phyloP scores from a whole-genome alignment of 2,113 vertebrate genomes.

The Nannospalax galili region DNA sequence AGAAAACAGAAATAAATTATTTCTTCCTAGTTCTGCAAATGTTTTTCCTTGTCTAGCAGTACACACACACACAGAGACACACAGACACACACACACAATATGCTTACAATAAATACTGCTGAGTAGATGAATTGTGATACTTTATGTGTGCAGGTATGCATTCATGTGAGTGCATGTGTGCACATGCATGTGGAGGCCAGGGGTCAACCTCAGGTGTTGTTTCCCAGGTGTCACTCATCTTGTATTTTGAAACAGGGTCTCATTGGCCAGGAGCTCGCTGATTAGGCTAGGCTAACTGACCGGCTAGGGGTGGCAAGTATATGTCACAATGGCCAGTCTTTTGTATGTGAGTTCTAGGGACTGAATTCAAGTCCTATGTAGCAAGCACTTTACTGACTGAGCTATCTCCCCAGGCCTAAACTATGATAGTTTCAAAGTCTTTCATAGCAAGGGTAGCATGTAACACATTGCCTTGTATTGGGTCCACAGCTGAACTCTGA shows the following conservation, averaged over 20 bases:
- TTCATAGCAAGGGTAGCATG: slow-evolving; percentile 18
- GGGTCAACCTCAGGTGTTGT: neutral
- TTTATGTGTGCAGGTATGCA: neutral
- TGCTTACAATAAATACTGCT: slow-evolving; percentile 24
- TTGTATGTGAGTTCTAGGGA: neutral
- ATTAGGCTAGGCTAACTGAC: neutral
- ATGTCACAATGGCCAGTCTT: neutral
- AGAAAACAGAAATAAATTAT: neutral
- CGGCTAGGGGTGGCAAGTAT: neutral
- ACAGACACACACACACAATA: neutral
- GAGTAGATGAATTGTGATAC: slow-evolving; percentile 17
- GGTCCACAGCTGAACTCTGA: slow-evolving; percentile 31
- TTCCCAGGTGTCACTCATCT: neutral
- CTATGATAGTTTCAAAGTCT: neutral
- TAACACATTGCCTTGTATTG: slow-evolving; percentile 14
- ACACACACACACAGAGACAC: too few relatives aligned
- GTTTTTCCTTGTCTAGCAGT: too few relatives aligned
- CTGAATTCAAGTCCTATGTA: neutral
- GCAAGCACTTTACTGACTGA: neutral
- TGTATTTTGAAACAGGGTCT: neutral
- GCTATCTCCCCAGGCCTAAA: neutral
- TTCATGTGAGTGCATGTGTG: neutral
- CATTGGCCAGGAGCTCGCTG: neutral
- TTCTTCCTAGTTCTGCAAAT: slow-evolving; percentile 21
- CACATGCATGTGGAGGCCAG: neutral